Conservation (phyloP, 2,888 invertebrate genomes). For the Fragum fragum region DNA sequence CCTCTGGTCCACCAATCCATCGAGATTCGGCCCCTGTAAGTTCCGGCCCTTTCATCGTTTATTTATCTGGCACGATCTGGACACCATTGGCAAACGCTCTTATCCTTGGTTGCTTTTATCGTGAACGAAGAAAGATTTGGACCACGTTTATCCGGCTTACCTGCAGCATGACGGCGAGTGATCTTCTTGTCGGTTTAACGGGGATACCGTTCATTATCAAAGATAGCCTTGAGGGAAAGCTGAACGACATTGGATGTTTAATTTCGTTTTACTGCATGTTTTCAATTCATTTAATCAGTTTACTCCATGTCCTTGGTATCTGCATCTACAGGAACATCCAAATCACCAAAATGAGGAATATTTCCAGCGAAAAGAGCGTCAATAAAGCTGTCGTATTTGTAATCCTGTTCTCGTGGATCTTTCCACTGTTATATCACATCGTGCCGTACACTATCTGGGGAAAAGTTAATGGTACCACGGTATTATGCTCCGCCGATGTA, state of each 20-base stretch:
- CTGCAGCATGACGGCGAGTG: background rate
- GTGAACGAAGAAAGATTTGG: background rate
- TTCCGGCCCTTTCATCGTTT: background rate
- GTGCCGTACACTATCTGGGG: background rate
- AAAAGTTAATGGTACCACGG: background rate
- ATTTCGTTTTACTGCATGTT: background rate
- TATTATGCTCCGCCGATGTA: background rate
- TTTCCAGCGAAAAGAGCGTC: background rate
- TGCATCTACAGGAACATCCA: background rate
- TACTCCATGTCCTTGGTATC: background rate
- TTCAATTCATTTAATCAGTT: background rate
- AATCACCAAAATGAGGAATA: background rate
- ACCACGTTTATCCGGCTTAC: background rate
- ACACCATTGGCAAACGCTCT: background rate
- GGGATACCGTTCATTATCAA: background rate
- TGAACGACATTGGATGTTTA: background rate
- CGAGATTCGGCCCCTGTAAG: background rate
- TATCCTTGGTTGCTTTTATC: background rate
- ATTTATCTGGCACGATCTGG: background rate
- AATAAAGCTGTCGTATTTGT: background rate
- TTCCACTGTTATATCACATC: background rate
- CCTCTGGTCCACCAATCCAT: background rate
- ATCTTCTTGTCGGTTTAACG: background rate
- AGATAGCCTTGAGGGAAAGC: background rate
- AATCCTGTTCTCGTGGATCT: background rate